phyloP scores from a whole-genome alignment of 2,888 invertebrate species.

The Dolomedes plantarius region DNA sequence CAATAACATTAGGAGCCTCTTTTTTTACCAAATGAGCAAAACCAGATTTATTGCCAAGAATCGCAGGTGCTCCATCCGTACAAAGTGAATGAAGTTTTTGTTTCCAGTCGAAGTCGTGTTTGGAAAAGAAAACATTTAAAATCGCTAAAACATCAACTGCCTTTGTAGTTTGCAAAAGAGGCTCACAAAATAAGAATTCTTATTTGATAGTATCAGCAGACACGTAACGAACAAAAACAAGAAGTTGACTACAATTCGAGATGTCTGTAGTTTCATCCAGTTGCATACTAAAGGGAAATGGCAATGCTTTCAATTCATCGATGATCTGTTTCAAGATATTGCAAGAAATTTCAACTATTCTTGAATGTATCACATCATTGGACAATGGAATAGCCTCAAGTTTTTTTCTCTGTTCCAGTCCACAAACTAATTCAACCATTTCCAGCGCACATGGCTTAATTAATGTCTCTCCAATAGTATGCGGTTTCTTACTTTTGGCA shows the following conservation, averaged over 20 bases:
- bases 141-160: slow-evolving; percentile 54
- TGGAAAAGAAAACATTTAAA: slow-evolving; percentile 52
- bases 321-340: slow-evolving; percentile 65
- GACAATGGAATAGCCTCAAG: slow-evolving; percentile 57
- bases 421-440: slow-evolving; percentile 53
- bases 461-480: slow-evolving; percentile 61
- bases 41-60: slow-evolving; percentile 29
- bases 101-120: slow-evolving; percentile 29
- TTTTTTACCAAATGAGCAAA: slow-evolving; percentile 17
- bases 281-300: slow-evolving; percentile 56
- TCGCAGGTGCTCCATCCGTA: slow-evolving; percentile 21
- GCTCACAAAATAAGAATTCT: slow-evolving; percentile 63
- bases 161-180: slow-evolving; percentile 59
- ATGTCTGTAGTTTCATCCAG: slow-evolving; percentile 78
- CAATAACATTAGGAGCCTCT: slow-evolving; percentile 13
- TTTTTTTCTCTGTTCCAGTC: slow-evolving; percentile 53
- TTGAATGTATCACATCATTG: slow-evolving; percentile 48
- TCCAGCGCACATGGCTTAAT: slow-evolving; percentile 50
- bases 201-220: slow-evolving; percentile 56
- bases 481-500: slow-evolving; percentile 52
- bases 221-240: slow-evolving; percentile 51
- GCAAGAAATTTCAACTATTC: slow-evolving; percentile 55
- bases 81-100: slow-evolving; percentile 82
- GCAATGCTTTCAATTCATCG: slow-evolving; percentile 40
- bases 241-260: slow-evolving; percentile 35